These are phyloP conservation scores for Rhinoptilus africanus DNA, from an alignment of 2,113 vertebrate genomes.

Conservation along the genomic window DNA sequence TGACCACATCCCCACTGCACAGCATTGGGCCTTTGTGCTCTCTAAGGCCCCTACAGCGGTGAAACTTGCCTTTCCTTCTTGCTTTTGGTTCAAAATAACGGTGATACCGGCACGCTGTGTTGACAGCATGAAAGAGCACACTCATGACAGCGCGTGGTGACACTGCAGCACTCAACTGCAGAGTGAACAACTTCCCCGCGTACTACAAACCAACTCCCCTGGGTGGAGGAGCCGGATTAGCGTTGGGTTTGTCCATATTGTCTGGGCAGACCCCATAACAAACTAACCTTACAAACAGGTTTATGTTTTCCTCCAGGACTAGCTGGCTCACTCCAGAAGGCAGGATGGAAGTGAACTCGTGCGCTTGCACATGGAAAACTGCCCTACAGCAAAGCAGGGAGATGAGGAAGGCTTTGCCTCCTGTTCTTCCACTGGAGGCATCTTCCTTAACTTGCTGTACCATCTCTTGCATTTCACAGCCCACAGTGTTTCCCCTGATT, in stretches of 20 bases:
- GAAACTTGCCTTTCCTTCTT: neutral
- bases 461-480: neutral
- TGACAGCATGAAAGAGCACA: accelerated
- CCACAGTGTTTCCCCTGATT: neutral
- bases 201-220: neutral
- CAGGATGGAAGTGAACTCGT: neutral
- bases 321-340: neutral
- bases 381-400: neutral
- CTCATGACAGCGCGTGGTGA: accelerated
- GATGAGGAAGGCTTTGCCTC: neutral
- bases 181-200: neutral
- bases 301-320: neutral
- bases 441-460: neutral
- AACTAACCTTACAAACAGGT: neutral
- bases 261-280: neutral
- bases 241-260: neutral
- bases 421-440: neutral
- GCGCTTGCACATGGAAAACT: neutral
- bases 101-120: neutral
- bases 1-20: neutral
- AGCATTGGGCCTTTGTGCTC: neutral
- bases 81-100: neutral
- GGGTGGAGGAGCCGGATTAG: neutral
- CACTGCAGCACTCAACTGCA: neutral
- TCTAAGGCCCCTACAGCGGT: neutral